Base-by-base conservation (phyloP, 1,140 invertebrate genomes). In the Adoxophyes honmai region DNA sequence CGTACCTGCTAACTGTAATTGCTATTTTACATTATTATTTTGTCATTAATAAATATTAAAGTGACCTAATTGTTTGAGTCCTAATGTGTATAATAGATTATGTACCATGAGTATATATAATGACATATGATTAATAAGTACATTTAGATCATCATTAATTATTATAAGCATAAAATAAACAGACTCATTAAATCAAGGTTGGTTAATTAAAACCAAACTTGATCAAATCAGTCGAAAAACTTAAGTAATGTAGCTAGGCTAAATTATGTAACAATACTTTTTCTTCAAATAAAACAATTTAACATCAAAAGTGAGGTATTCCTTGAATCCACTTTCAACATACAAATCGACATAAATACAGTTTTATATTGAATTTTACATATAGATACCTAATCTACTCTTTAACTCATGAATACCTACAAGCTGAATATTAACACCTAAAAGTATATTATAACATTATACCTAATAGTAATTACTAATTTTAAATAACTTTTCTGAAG, bases 71-170 rank as follows among this genome's bases (percentile, higher is more conserved):
- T 28, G 2, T 28, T 4, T 44, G 21, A 28, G 6, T 28, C 21
- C 42, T 48, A 48, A 13, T 28, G 42, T 48, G 42, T 48, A 28
- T 36, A 36, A 55, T 13, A 56, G 28, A 56, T 9, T 36, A 48
- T 28, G 39, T 14, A 36, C 7, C 34, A 68, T 64, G 66, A 62
- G 18, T 68, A 65, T 68, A 44, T 64, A 64, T 64, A 68, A 39
- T 66, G 60, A 60, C 51, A 28, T 28, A 34, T 28, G 53, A 44
- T 35, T 35, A 37, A 28, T 34, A 11, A 13, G 11, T 48, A 48
- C 16, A 48, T 21, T 39, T 39, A 39, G 38, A 39, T 4, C n/a
- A n/a, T n/a, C n/a, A n/a, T n/a, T 39, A 9, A 1, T 39, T 16
- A 37, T 37, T 37, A 37, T 38, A 14, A 16, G 8, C 16, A 15